Percentiles rank a stretch among this genome's conserved stretches.
Conservation (phyloP, 2,113 vertebrate species). For the Otocyon megalotis region DNA sequence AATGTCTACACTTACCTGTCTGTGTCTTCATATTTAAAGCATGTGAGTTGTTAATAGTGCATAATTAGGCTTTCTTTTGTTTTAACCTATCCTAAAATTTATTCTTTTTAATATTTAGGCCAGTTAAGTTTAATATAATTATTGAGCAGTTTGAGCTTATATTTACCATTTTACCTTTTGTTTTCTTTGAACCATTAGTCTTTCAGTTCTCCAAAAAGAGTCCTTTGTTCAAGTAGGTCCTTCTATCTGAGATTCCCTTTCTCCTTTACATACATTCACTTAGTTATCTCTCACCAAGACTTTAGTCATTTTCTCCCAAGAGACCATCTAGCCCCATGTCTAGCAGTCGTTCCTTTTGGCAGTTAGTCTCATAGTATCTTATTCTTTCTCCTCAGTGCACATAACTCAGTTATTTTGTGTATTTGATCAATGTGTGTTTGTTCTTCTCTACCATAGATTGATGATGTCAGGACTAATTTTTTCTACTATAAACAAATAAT, state of each 20-base stretch:
- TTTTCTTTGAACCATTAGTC: background rate
- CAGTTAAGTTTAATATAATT: background rate
- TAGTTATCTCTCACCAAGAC: background rate
- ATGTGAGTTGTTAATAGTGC: background rate
- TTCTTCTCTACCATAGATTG: background rate
- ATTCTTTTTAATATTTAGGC: background rate
- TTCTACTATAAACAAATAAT: slow-evolving; percentile 7
- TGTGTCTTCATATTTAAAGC: background rate
- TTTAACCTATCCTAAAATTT: background rate
- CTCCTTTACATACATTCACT: background rate
- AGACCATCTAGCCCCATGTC: background rate
- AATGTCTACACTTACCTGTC: background rate
- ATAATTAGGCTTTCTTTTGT: background rate
- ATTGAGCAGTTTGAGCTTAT: background rate
- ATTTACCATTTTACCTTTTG: background rate
- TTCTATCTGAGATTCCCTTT: background rate
- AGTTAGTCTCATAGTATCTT: background rate
- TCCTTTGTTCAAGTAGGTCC: background rate
- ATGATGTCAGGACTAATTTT: background rate
- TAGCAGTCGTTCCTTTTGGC: background rate
- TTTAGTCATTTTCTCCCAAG: background rate
- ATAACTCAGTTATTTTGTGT: background rate
- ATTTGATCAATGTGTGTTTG: background rate
- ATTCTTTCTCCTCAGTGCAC: background rate
- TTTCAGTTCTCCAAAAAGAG: background rate